Evolutionary conservation across 1,140 invertebrate species (phyloP), one percentile per base, ranked within the genome.

Genomic region (Lucilia cuprina): DNA sequence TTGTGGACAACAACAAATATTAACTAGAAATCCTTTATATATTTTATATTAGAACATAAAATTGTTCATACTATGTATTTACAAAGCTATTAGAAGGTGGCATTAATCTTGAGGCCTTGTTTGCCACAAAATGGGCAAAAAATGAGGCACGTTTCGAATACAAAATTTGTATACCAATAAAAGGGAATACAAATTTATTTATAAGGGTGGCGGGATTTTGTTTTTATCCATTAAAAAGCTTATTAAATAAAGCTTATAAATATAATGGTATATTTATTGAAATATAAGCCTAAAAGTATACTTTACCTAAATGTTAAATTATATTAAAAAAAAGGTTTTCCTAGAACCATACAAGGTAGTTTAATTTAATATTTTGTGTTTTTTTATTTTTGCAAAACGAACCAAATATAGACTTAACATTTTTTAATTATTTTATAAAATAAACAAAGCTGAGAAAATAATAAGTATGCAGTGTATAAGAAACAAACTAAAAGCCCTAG

Each of bases 201-300:
- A 2, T 21, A 19, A 21, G 7, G 65, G 3, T 30, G 65, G 65
- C 25, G 2, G 9, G n/a, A 70, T 70, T 25, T 21, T 25, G 65
- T 70, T 21, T 30, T 70, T 70, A 70, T 70, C n/a, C 65, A 70
- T 70, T 19, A 70, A 70, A 70, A 60, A 70, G n/a, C n/a, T 70
- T 70, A 70, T 70, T 70, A 21, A 70, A 70, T 70, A 70, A 21
- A 25, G 19, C 65, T 70, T 70, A 70, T 21, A 70, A 21, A 70
- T 70, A 70, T 70, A 70, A 70, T 25, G 65, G n/a, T 5, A 70
- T 70, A 21, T 70, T 70, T 70, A 70, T 70, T 21, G 65, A 70
- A 70, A 70, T 70, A 70, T 70, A 70, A 70, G 65, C 65, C 65
- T 70, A 70, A 70, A 70, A 70, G 65, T 70, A 70, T 70, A 70